These are phyloP conservation scores for Junco hyemalis DNA, from an alignment of 2,113 vertebrate species.

Conservation along the genomic window DNA sequence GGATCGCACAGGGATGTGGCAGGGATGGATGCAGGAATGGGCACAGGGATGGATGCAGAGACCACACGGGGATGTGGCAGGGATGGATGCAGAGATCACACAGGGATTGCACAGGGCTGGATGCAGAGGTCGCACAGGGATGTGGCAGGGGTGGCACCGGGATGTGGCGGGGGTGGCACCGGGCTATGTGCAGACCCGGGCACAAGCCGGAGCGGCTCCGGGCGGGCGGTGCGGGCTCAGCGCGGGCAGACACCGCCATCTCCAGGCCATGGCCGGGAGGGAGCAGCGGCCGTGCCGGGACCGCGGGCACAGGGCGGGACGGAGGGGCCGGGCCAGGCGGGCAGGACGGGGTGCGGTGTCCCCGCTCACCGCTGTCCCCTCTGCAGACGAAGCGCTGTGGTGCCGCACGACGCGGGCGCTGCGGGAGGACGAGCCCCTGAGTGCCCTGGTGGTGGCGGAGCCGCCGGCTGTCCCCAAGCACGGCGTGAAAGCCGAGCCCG, in stretches of 20 bases:
- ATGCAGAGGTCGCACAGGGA: neutral
- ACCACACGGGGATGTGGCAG: no score
- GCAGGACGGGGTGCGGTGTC: rapidly evolving
- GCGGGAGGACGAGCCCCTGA: constrained; percentile 64
- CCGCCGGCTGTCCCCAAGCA: constrained; percentile 54
- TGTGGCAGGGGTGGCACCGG: no score
- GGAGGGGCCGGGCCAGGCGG: rapidly evolving
- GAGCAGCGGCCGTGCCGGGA: neutral
- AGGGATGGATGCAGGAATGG: no score
- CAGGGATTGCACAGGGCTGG: no score
- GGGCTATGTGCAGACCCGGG: neutral
- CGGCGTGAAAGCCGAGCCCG: constrained; percentile 69
- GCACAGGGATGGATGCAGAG: neutral
- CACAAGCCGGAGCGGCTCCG: neutral
- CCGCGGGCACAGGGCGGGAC: neutral
- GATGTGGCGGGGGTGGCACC: neutral
- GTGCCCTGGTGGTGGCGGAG: constrained; percentile 70
- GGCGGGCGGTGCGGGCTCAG: neutral
- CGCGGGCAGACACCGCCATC: neutral
- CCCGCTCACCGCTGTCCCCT: neutral
- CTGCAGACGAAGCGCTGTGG: constrained; percentile 82
- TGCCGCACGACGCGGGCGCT: constrained; percentile 83
- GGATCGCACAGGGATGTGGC: no score
- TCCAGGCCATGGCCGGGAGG: neutral
- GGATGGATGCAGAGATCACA: no score